These are phyloP conservation scores for Xiphophorus couchianus DNA, from an alignment of 2,113 vertebrate genomes.

Conservation along the genomic window DNA sequence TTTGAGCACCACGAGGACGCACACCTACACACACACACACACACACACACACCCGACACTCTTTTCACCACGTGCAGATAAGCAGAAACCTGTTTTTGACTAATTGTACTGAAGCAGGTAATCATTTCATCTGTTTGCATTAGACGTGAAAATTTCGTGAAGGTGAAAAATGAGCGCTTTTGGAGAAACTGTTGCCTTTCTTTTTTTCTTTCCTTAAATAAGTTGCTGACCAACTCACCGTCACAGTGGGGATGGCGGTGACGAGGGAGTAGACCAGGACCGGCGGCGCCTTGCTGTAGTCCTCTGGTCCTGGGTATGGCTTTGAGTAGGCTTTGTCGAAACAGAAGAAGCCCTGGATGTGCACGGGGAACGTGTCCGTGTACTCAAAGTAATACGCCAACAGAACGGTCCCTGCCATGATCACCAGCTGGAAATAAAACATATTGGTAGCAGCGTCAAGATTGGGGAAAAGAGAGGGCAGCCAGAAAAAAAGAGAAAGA, in stretches of 20 bases:
- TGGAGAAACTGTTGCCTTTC: slow-evolving; percentile 28
- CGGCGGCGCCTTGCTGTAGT: slow-evolving; percentile 86
- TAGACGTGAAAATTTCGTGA: background rate
- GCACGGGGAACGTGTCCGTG: slow-evolving; percentile 92
- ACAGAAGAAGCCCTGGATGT: slow-evolving; percentile 94
- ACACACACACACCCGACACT: slow-evolving; percentile 27
- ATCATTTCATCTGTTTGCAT: slow-evolving; percentile 6
- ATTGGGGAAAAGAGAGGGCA: slow-evolving; percentile 28
- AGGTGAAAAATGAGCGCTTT: slow-evolving; percentile 36
- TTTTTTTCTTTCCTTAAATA: background rate
- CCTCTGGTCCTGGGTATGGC: slow-evolving; percentile 90
- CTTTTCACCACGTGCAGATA: slow-evolving; percentile 62
- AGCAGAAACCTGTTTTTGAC: slow-evolving; percentile 14
- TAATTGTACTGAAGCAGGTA: background rate
- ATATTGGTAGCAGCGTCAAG: slow-evolving; percentile 74
- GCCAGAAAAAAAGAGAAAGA: background rate
- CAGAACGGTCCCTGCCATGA: slow-evolving; percentile 90
- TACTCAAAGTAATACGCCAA: slow-evolving; percentile 94
- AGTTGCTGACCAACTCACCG: slow-evolving; percentile 79
- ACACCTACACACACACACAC: slow-evolving; percentile 67
- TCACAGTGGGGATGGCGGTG: slow-evolving; percentile 88
- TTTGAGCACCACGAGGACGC: slow-evolving; percentile 66
- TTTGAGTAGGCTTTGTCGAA: slow-evolving; percentile 90
- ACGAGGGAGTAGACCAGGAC: slow-evolving; percentile 90
- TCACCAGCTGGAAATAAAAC: slow-evolving; percentile 90